Evolutionary conservation across 2,888 invertebrate genomes (phyloP), one percentile per base, ranked within the genome.

Genomic region (Apamea monoglypha): DNA sequence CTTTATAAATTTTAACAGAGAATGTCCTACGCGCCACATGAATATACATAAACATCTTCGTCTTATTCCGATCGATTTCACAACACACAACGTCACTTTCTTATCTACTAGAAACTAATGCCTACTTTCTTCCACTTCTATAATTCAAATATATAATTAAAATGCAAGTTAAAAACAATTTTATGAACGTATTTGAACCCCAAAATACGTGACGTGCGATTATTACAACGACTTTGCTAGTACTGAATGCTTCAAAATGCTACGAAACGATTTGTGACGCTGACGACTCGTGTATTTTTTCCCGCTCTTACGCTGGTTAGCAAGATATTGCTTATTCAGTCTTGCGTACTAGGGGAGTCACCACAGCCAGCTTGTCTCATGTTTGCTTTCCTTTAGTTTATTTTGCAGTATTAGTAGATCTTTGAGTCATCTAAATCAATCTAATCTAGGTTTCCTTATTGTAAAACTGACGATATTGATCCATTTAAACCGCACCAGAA

Each of bases 231-330:
- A 63, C 63, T 47, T 74, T 63, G 68, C 47, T 40, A 47, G 1
- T 25, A 81, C 80, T 81, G 67, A 74, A 47, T 61, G 29, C 53
- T 74, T 68, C 81, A 68, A 40, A 80, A 40, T 56, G 32, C 50
- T 47, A 74, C 53, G 67, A 47, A 61, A 56, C 44, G 29, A 56
- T 81, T 68, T 47, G 53, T 47, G 16, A 47, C 61, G 68, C 36
- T 63, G 56, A 25, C 56, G 74, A 47, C 29, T 63, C 47, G 53
- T 78, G 25, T 64, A 81, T 69, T 8, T 63, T 47, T 47, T 56
- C 81, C 18, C 56, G n/a, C 61, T 74, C 74, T 47, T 8, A 25
- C 74, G 29, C 47, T 21, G 12, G 44, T 21, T 29, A 14, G 16
- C 25, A 8, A 29, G 10, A 69, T 69, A 74, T 56, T 69, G 36